Conservation (phyloP, 2,888 invertebrate genomes). For the Yponomeuta plumbellus region DNA sequence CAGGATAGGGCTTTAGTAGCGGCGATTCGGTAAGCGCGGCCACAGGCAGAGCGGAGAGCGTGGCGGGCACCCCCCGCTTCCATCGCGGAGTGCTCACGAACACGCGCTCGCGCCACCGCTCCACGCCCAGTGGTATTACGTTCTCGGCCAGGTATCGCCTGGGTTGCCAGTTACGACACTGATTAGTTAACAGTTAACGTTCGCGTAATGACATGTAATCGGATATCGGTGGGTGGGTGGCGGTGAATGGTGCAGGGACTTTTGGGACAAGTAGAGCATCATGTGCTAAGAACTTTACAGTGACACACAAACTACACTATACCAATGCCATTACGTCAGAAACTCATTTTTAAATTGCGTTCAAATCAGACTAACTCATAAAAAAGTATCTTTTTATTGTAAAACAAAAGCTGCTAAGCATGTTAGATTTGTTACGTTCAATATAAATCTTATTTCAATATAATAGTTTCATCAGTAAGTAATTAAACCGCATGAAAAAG, state of each 20-base stretch:
- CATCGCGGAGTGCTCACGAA: slow-evolving; percentile 87
- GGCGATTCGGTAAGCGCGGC: slow-evolving; percentile 75
- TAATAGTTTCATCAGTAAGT: too few species aligned
- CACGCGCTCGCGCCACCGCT: slow-evolving; percentile 80
- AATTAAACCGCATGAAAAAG: too few species aligned
- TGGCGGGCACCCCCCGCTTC: slow-evolving; percentile 85
- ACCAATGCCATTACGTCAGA: not conserved
- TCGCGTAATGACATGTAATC: not conserved
- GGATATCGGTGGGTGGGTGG: not conserved
- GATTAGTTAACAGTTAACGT: not conserved
- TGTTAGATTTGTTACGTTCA: too few species aligned
- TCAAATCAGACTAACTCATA: not conserved
- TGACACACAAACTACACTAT: too few species aligned
- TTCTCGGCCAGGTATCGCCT: slow-evolving; percentile 82
- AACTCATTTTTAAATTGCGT: not conserved
- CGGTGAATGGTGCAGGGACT: not conserved
- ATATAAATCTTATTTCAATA: too few species aligned
- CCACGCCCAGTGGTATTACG: slow-evolving; percentile 85
- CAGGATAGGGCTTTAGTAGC: slow-evolving; percentile 82
- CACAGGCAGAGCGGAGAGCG: slow-evolving; percentile 80
- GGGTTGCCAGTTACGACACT: slow-evolving; percentile 21
- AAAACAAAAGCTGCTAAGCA: too few species aligned
- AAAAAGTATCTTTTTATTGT: not conserved
- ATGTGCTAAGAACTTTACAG: not conserved
- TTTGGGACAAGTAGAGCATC: not conserved